Percentiles rank a stretch among this genome's conserved stretches.
phyloP scores from a whole-genome alignment of 1,140 invertebrate genomes.

The Lineus longissimus region DNA sequence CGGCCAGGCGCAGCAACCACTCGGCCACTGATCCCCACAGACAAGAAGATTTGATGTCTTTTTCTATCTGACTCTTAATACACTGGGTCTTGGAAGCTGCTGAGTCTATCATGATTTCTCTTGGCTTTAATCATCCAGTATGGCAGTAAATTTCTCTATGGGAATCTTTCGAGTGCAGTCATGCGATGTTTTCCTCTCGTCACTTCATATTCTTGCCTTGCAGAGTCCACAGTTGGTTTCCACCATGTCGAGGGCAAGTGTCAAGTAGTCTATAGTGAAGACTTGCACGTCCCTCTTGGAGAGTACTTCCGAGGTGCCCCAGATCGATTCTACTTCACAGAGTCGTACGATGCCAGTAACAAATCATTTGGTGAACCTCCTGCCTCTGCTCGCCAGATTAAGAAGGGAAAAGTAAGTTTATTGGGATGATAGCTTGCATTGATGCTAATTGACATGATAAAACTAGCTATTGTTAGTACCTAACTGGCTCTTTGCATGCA shows the following conservation, averaged over 20 bases:
- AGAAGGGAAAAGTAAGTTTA: constrained; percentile 57
- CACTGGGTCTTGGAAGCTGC: too few relatives aligned
- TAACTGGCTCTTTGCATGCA: too few relatives aligned
- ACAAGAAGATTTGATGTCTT: neutral
- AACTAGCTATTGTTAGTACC: too few relatives aligned
- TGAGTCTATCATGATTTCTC: too few relatives aligned
- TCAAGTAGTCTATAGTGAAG: constrained; percentile 60
- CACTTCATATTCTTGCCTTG: constrained; percentile 27
- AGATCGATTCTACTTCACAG: constrained; percentile 72
- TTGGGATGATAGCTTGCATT: too few relatives aligned
- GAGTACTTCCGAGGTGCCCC: constrained; percentile 66
- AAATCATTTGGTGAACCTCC: constrained; percentile 65
- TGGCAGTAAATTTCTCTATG: too few relatives aligned
- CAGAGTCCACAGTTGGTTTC: constrained; percentile 59
- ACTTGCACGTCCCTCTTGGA: constrained; percentile 51
- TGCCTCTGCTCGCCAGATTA: constrained; percentile 59
- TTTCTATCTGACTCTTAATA: too few relatives aligned
- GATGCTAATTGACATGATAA: neutral
- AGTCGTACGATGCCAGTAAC: constrained; percentile 62
- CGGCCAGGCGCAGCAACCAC: too few relatives aligned
- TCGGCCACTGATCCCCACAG: neutral
- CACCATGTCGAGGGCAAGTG: constrained; percentile 62
- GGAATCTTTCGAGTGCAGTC: too few relatives aligned
- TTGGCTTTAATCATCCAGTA: too few relatives aligned
- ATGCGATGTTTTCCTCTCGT: too few relatives aligned